These are phyloP conservation scores for Malurus splendens DNA, from an alignment of 2,797 vertebrate species.

Conservation along the genomic window DNA sequence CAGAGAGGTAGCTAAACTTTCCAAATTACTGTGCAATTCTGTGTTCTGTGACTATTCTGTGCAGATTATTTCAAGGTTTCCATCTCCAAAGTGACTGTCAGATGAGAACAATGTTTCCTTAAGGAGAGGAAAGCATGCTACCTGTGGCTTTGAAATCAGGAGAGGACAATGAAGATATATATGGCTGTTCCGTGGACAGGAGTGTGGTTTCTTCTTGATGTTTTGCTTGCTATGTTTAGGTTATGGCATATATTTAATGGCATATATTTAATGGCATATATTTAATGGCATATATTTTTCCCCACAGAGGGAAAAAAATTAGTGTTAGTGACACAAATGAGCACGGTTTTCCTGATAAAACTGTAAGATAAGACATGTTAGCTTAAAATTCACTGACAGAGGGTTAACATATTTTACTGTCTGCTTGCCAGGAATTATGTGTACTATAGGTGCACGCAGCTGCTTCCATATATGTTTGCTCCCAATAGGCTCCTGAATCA, in stretches of 20 bases:
- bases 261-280: background rate
- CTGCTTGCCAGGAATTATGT: background rate
- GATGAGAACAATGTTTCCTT: background rate
- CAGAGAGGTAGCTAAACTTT: background rate
- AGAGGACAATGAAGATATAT: background rate
- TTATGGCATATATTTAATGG: background rate
- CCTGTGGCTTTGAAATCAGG: background rate
- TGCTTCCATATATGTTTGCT: background rate
- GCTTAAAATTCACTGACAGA: background rate
- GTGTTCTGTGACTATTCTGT: background rate
- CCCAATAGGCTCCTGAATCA: background rate
- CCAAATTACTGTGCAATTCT: background rate
- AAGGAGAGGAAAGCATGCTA: background rate
- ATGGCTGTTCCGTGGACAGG: background rate
- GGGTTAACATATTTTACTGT: background rate
- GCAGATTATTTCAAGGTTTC: background rate
- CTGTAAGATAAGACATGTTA: background rate
- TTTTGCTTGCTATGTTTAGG: background rate
- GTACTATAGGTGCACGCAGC: background rate
- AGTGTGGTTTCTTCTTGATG: background rate
- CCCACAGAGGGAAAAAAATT: background rate
- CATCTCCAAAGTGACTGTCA: background rate
- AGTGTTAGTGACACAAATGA: background rate
- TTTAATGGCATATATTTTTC: background rate
- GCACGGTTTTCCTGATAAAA: background rate